Evolutionary conservation across 2,888 invertebrate genomes (phyloP), one percentile per base, ranked within the genome.

Genomic region (Callosobruchus maculatus): DNA sequence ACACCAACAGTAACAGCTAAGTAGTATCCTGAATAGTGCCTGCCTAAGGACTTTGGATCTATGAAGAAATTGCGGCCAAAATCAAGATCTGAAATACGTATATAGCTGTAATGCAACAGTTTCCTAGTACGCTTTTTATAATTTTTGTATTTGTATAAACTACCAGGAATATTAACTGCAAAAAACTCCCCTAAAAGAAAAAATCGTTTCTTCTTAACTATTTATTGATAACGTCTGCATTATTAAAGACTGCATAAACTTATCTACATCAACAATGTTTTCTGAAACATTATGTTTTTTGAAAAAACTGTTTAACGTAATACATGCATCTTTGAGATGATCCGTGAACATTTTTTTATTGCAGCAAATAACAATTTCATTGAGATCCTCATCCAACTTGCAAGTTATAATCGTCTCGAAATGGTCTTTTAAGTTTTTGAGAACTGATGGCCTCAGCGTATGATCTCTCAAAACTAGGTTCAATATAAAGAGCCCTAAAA

Each of bases 381-480:
- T 97, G 0, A 97, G 92, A 83, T 97, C 96, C 80, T 95, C 93
- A 70, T 93, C 91, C 20, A 97, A 86, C 84, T 93, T 92, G 72
- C 93, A 92, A 0, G 91, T 89, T 70, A 90, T 89, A n/a, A 95
- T 86, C 20, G 90, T 89, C n/a, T 89, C 87, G 85, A 97, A 98
- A 31, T 91, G 88, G 0, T 86, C 84, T 75, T 91, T 90, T 2
- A 97, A 84, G 9, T 89, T 88, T 0, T 84, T 83, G 13, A 94
- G 83, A 20, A 93, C 90, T n/a, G 90, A 86, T 2, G 90, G 87
- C 70, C 93, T 91, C 0, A 97, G 87, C 0, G 86, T 85, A 68
- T 90, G 88, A 86, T 97, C 94, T 68, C 97, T 91, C 80, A 97
- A 93, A 0, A 96, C 97, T 70, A 97, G 87, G 88, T 97, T 98